Conservation (phyloP, 2,113 vertebrate species). For the Nannobrachium achirus region DNA sequence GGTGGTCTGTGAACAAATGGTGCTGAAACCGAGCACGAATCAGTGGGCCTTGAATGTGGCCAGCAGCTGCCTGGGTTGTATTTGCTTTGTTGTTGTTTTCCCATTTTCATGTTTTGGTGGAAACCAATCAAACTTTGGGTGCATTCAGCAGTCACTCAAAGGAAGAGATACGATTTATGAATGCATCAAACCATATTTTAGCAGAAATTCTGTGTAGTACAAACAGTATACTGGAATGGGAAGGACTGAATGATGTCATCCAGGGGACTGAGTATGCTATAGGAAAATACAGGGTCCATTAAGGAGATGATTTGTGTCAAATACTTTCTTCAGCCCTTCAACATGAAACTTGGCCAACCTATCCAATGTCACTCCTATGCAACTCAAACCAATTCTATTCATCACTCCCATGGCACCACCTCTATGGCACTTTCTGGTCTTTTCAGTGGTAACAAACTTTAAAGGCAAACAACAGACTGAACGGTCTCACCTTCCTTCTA, state of each 20-base stretch:
- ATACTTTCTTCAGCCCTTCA: constrained; percentile 48
- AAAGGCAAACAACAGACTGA: constrained; percentile 68
- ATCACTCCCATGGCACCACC: constrained; percentile 62
- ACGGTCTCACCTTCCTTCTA: constrained; percentile 57
- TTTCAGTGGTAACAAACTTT: constrained; percentile 67
- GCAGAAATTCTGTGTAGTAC: constrained; percentile 19
- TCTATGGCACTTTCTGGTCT: constrained; percentile 77
- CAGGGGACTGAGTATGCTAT: constrained; percentile 11
- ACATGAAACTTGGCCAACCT: constrained; percentile 52
- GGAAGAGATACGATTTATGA: neutral
- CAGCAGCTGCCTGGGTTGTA: constrained; percentile 29
- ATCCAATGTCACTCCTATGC: constrained; percentile 37
- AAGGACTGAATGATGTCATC: constrained; percentile 28
- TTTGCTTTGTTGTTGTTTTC: constrained; percentile 30
- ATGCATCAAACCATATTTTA: constrained; percentile 11
- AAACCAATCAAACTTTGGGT: constrained; percentile 31
- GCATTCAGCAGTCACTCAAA: constrained; percentile 2
- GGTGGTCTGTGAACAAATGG: constrained; percentile 19
- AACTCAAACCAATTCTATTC: constrained; percentile 45
- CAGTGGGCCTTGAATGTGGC: neutral
- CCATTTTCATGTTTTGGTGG: constrained; percentile 44
- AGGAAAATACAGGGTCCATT: constrained; percentile 21
- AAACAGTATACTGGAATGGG: constrained; percentile 3
- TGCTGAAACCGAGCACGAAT: constrained; percentile 25
- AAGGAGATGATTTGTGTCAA: constrained; percentile 19